Base-by-base conservation (phyloP, 2,888 invertebrate genomes). In the Zele albiditarsus region DNA sequence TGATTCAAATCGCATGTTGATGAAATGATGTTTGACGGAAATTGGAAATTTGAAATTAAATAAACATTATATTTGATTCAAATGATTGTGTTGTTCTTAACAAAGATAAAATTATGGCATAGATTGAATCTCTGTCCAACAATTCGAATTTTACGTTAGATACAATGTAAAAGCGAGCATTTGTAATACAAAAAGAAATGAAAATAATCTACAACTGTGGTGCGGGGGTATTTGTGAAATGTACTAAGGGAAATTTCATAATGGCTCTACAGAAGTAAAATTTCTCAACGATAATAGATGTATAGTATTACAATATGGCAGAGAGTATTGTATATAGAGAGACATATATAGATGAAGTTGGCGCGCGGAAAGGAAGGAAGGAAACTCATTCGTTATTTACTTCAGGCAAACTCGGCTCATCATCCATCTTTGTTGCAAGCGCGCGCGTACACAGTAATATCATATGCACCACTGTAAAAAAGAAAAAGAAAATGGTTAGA, bases 331-430 rank as follows among this genome's bases (percentile, higher is more conserved):
- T n/a, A 4, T 2, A 5, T 6, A 8, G 20, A 23, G 8, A 20
- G 20, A 23, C 3, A 53, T 6, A n/a, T 53, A 23, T 53, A 6
- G 8, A 20, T 23, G 53, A 53, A 20, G 53, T n/a, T 20, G 23
- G n/a, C n/a, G 46, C n/a, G n/a, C 20, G 20, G 23, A 20, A 53
- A n/a, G 20, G 53, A 53, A 53, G 23, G 53, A 53, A 23, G 53
- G 53, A 53, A 53, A 53, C 53, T 53, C 20, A 20, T 53, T 53
- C 53, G 20, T 53, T 53, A 53, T 53, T 53, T 53, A 53, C 53
- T 53, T 8, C 20, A 53, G 53, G 20, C 53, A 53, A 53, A 53
- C 53, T 6, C 20, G 23, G 0, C 53, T 53, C 53, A 53, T 53
- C 53, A 53, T 53, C 53, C 53, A 53, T 53, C 53, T 53, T 53